Evolutionary conservation across 2,888 invertebrate genomes (phyloP).

Genomic region (Matsumyia berberina): DNA sequence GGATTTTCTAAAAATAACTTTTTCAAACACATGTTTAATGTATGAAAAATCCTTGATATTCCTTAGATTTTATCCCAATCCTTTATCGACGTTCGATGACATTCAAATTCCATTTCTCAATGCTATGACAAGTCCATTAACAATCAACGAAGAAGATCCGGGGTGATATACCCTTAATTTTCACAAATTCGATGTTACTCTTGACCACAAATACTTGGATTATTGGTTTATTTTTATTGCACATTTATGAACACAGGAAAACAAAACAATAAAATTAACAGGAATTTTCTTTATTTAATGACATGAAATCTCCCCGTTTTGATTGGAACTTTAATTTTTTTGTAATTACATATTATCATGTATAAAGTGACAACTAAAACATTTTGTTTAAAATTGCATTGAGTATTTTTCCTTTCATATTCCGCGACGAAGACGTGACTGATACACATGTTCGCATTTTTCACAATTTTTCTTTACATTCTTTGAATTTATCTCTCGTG

Average conservation of each 20-base stretch:
- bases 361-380: background rate
- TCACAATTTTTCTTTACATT: conserved; percentile 4
- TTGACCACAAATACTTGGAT: conserved; percentile 26
- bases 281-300: conserved; percentile 8
- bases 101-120: conserved; percentile 20
- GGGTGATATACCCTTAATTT: conserved; percentile 40
- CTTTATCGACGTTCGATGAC: background rate
- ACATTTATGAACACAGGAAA: conserved; percentile 36
- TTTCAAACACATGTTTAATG: background rate
- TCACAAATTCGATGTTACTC: conserved; percentile 35
- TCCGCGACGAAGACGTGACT: background rate
- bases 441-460: conserved; percentile 10
- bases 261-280: conserved; percentile 1
- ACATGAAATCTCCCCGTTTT: background rate
- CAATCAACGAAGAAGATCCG: conserved; percentile 45
- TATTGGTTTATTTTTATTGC: conserved; percentile 19
- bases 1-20: background rate
- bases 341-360: background rate
- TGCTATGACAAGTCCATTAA: conserved; percentile 28
- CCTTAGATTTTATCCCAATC: background rate
- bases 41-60: background rate
- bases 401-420: conserved; percentile 12
- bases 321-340: conserved; percentile 12
- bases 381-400: too few relatives aligned
- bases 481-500: too few relatives aligned